Percentiles rank a stretch among this genome's conserved stretches.
These are phyloP conservation scores for Alligator sinensis DNA, from an alignment of 2,113 vertebrate genomes.

Conservation along the genomic window DNA sequence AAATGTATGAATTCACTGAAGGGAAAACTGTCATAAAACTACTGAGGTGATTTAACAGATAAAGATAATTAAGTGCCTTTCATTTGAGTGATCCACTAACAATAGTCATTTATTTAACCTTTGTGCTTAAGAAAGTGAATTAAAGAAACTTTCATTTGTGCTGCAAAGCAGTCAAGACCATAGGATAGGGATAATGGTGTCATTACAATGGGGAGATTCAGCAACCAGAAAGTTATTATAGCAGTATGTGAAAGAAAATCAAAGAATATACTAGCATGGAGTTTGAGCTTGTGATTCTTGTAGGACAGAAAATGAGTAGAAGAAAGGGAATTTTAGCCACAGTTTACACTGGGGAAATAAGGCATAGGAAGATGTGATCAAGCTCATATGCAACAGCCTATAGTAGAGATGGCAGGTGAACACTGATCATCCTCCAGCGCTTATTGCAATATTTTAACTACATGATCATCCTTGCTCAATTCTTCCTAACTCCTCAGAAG, in stretches of 20 bases:
- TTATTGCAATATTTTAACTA: constrained; percentile 1
- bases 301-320: constrained; percentile 5
- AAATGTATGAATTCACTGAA: constrained; percentile 57
- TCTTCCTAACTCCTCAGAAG: constrained; percentile 11
- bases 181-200: constrained; percentile 40
- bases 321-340: constrained; percentile 27
- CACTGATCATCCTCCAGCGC: neutral
- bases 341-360: constrained; percentile 39
- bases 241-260: constrained; percentile 10
- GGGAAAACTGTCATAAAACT: constrained; percentile 54
- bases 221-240: constrained; percentile 40
- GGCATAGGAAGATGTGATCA: constrained; percentile 40
- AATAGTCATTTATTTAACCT: constrained; percentile 69
- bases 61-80: constrained; percentile 70
- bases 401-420: constrained; percentile 5
- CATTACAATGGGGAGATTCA: constrained; percentile 42
- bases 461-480: neutral
- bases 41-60: constrained; percentile 66
- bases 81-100: constrained; percentile 62
- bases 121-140: constrained; percentile 63
- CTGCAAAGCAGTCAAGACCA: constrained; percentile 63
- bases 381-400: constrained; percentile 33
- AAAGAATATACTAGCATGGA: neutral
- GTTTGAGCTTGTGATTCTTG: neutral
- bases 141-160: constrained; percentile 64